phyloP scores from a whole-genome alignment of 2,113 vertebrate species.

The Trematomus loennbergii region DNA sequence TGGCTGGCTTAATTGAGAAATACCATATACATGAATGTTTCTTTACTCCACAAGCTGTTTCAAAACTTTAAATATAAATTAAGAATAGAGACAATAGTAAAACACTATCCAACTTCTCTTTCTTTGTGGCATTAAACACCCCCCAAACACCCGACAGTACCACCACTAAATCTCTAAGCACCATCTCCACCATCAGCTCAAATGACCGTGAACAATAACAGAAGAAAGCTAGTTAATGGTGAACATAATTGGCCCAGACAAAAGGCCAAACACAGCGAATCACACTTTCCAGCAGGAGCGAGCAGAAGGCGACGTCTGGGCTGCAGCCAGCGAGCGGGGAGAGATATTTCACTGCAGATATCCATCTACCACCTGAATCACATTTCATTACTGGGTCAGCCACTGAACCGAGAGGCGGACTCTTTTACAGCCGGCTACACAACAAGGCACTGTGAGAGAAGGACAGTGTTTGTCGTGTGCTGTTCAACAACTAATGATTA shows the following conservation, averaged over 20 bases:
- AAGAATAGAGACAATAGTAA: not conserved
- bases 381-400: constrained; percentile 64
- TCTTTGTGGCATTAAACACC: constrained; percentile 39
- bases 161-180: constrained; percentile 83
- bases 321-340: constrained; percentile 52
- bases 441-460: not conserved
- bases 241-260: constrained; percentile 79
- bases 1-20: not conserved
- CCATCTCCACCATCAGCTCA: constrained; percentile 86
- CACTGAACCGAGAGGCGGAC: constrained; percentile 37
- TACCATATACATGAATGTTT: constrained; percentile 1
- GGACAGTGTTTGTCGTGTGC: not conserved
- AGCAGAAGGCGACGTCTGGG: constrained; percentile 73
- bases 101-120: not conserved
- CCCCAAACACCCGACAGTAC: constrained; percentile 77
- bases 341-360: constrained; percentile 68
- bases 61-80: not conserved
- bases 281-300: constrained; percentile 62
- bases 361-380: constrained; percentile 75
- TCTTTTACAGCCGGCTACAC: constrained; percentile 31
- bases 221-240: constrained; percentile 90
- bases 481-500: not conserved
- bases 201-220: constrained; percentile 90
- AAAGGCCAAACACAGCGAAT: constrained; percentile 72
- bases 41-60: constrained; percentile 3